Evolutionary conservation across 2,797 vertebrate genomes (phyloP).

Genomic region (Adrianichthys oophorus): DNA sequence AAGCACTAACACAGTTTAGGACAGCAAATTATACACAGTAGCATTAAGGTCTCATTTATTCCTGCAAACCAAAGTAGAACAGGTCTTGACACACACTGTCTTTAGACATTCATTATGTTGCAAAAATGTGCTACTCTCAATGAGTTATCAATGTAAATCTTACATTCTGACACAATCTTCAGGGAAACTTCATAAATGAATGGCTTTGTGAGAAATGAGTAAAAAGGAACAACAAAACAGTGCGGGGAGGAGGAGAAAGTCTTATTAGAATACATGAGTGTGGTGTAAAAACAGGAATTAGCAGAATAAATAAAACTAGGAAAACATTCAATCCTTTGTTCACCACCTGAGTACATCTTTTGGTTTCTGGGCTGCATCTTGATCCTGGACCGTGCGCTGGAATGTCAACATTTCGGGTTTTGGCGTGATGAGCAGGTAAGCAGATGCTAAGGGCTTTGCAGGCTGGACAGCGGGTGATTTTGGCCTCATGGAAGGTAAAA

Average conservation of each 20-base stretch:
- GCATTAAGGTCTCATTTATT: conserved; percentile 65
- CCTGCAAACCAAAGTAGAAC: conserved; percentile 53
- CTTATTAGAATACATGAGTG: conserved; percentile 69
- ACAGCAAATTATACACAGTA: conserved; percentile 77
- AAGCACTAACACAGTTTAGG: conserved; percentile 78
- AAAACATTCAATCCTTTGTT: conserved; percentile 76
- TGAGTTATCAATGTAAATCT: conserved; percentile 49
- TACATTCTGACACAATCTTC: conserved; percentile 69
- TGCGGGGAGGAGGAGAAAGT: conserved; percentile 25
- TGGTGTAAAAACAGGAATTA: conserved; percentile 67
- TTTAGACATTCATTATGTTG: conserved; percentile 68
- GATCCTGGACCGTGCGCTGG: conserved; percentile 64
- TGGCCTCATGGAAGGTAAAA: conserved; percentile 30
- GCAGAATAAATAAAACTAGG: conserved; percentile 67
- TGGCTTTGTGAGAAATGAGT: conserved; percentile 45
- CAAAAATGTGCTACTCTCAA: conserved; percentile 78
- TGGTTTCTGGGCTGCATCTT: conserved; percentile 75
- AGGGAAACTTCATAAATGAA: conserved; percentile 44
- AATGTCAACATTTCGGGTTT: conserved; percentile 58
- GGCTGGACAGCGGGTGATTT: conserved; percentile 24
- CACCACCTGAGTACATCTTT: conserved; percentile 88
- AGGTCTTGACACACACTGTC: conserved; percentile 50
- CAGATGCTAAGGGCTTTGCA: conserved; percentile 28
- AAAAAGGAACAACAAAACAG: conserved; percentile 48
- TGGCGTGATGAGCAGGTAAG: conserved; percentile 42